Evolutionary conservation across 2,888 invertebrate species (phyloP).

Genomic region (Agrotis clavis): DNA sequence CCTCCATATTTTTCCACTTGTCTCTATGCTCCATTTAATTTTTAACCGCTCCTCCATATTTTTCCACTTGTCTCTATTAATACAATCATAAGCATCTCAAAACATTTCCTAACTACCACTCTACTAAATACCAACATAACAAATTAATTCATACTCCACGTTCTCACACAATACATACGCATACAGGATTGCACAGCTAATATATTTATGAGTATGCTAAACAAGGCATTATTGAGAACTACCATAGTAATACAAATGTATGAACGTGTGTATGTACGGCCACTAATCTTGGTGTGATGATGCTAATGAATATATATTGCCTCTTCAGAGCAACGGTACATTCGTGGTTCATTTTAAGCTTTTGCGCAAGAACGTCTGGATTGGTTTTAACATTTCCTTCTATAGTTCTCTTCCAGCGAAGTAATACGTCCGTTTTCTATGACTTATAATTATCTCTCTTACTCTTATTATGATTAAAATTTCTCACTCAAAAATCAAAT

Average conservation of each 20-base stretch:
- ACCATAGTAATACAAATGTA: slow-evolving; percentile 30
- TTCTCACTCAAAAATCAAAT: too few relatives aligned
- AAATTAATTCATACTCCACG: slow-evolving; percentile 25
- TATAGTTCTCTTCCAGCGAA: not conserved
- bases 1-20: too few relatives aligned
- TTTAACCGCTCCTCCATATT: too few relatives aligned
- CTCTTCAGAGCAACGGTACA: slow-evolving; percentile 15
- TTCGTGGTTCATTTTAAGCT: slow-evolving; percentile 19
- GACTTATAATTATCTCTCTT: too few relatives aligned
- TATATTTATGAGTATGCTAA: slow-evolving; percentile 64
- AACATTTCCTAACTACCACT: not conserved
- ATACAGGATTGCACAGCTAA: slow-evolving; percentile 35
- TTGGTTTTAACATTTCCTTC: not conserved
- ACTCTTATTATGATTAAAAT: too few relatives aligned
- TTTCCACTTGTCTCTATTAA: too few relatives aligned
- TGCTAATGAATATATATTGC: slow-evolving; percentile 54
- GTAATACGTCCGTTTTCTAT: not conserved
- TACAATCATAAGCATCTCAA: not conserved
- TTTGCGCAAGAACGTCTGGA: not conserved
- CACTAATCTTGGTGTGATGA: slow-evolving; percentile 43
- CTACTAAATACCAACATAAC: slow-evolving; percentile 19
- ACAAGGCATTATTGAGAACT: slow-evolving; percentile 57
- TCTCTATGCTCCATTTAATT: too few relatives aligned
- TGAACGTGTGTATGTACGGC: slow-evolving; percentile 23
- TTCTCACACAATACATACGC: slow-evolving; percentile 17